Evolutionary conservation across 2,113 vertebrate genomes (phyloP).

Genomic region (Climacteris rufus): DNA sequence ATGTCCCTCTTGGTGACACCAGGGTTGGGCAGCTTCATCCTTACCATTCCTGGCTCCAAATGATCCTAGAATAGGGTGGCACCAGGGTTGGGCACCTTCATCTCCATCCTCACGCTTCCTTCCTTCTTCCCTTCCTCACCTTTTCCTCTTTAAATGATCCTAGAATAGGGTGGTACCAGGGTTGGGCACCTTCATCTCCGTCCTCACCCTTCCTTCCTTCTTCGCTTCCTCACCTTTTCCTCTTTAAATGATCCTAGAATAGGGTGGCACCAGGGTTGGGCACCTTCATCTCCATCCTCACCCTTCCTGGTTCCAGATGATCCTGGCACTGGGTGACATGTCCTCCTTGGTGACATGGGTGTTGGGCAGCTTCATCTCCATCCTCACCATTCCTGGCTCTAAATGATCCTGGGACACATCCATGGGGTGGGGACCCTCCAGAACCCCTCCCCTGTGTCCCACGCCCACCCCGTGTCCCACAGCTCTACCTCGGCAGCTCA

Average conservation of each 20-base stretch:
- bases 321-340: fast-evolving
- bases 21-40: too few relatives aligned
- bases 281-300: not conserved
- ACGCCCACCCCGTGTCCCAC: slow-evolving; percentile 37
- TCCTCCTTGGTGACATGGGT: not conserved
- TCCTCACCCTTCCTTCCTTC: not conserved
- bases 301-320: fast-evolving
- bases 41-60: not conserved
- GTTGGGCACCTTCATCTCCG: not conserved
- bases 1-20: too few relatives aligned
- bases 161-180: not conserved
- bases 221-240: too few relatives aligned
- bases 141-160: not conserved
- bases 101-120: not conserved
- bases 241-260: too few relatives aligned
- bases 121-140: too few relatives aligned
- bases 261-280: not conserved
- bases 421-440: not conserved
- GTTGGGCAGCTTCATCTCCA: not conserved
- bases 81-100: not conserved
- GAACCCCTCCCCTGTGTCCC: not conserved
- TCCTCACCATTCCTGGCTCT: not conserved
- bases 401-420: not conserved
- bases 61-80: not conserved
- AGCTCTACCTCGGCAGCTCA: slow-evolving; percentile 90